Evolutionary conservation across 2,113 vertebrate genomes (phyloP).

Genomic region (Gobius niger): DNA sequence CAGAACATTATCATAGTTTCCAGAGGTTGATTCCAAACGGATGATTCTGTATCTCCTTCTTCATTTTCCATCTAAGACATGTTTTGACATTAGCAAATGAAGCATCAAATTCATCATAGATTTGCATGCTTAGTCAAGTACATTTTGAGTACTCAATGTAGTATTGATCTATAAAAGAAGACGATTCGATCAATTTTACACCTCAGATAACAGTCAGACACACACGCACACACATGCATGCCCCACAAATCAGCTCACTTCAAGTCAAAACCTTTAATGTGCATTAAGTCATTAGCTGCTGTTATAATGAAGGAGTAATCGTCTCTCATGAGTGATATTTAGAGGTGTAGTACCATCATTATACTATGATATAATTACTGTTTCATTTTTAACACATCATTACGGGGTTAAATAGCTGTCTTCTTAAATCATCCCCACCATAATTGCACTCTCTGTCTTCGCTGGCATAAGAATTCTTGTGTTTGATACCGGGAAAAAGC

Average conservation of each 20-base stretch:
- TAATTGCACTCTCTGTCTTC: slow-evolving; percentile 33
- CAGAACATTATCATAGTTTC: slow-evolving; percentile 75
- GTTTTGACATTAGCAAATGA: background rate
- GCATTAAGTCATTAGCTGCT: background rate
- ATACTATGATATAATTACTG: slow-evolving; percentile 7
- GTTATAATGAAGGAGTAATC: slow-evolving; percentile 3
- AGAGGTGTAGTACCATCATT: slow-evolving; percentile 9
- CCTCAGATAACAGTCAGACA: background rate
- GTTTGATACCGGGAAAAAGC: slow-evolving; percentile 17
- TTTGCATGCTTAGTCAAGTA: background rate
- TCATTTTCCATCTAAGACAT: slow-evolving; percentile 6
- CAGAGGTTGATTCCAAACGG: slow-evolving; percentile 57
- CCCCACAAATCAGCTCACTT: background rate
- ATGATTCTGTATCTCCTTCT: slow-evolving; percentile 32
- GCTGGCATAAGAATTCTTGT: slow-evolving; percentile 21
- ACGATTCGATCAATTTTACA: background rate
- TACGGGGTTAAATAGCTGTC: slow-evolving; percentile 27
- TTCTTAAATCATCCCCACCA: slow-evolving; percentile 24
- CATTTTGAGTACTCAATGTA: background rate
- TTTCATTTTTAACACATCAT: slow-evolving; percentile 20
- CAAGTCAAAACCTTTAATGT: background rate
- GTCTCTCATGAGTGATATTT: slow-evolving; percentile 10
- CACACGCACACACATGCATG: background rate
- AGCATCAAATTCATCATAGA: too few relatives aligned
- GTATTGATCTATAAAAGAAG: background rate